Base-by-base conservation (phyloP, 2,888 invertebrate species). In the Ormyrus labotus region DNA sequence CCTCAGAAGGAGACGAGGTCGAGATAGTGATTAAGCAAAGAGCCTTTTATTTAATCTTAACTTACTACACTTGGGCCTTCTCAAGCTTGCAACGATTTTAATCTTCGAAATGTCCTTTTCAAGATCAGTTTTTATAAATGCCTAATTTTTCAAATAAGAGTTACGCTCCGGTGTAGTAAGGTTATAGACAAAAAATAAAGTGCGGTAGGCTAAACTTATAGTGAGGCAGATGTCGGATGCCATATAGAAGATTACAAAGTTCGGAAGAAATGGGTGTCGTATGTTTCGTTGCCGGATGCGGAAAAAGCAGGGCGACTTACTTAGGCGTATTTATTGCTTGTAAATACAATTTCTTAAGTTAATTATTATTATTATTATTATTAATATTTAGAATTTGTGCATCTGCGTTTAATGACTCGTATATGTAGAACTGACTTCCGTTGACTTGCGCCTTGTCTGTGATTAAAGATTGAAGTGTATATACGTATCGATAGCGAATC, bases 381-480 rank as follows among this genome's bases (percentile, higher is more conserved):
- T 68, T 73, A 73, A 67, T 73, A n/a, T 74, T 53, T 73, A 64
- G 70, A 53, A 53, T 45, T 60, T 50, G 51, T 68, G 19, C 58
- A 58, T 68, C 53, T 68, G 69, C 67, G 72, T 64, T 75, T 67
- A 77, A 73, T 58, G 60, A 75, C 48, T 75, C 70, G 61, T 76
- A 76, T 50, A 50, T 63, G 79, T 83, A 82, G 58, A 74, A 80
- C 70, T 80, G 67, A 74, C 53, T 77, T 72, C 85, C 80, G 82
- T 85, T 84, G 86, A 85, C 84, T 87, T 87, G 86, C 86, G 86
- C 86, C 86, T 87, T 87, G 87, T 88, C 90, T 90, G 90, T 90
- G 90, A 91, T 90, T 89, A 88, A 88, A 85, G 85, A 86, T 87
- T 85, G 84, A 85, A 84, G 83, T 84, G 84, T 85, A 86, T 82